These are phyloP conservation scores for Chalcosyrphus nemorum DNA, from an alignment of 2,888 invertebrate genomes.

Conservation along the genomic window DNA sequence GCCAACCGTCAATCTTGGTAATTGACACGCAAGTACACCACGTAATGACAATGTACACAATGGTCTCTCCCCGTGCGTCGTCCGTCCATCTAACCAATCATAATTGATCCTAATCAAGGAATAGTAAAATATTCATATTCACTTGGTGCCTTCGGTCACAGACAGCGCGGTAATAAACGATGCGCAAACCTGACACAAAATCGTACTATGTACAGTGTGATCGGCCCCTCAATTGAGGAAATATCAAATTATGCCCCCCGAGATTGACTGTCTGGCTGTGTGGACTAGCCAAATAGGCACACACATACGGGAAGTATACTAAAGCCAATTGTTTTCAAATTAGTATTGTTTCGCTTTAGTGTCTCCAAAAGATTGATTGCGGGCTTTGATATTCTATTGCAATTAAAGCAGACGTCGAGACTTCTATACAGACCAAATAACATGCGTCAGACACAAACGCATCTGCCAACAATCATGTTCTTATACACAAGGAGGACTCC, in stretches of 20 bases:
- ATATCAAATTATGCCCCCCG: conserved; percentile 79
- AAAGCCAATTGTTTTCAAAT: conserved; percentile 67
- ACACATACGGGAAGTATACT: conserved; percentile 51
- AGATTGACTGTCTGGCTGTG: conserved; percentile 22
- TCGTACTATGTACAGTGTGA: conserved; percentile 34
- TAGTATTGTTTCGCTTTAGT: conserved; percentile 26
- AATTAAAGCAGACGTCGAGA: conserved; percentile 21
- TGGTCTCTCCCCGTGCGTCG: background rate
- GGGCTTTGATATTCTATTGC: conserved; percentile 17
- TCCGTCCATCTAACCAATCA: conserved; percentile 3
- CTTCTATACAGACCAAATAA: conserved; percentile 3
- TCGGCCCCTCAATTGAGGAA: conserved; percentile 79
- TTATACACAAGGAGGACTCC: background rate
- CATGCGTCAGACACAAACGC: conserved; percentile 1
- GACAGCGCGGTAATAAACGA: conserved; percentile 46
- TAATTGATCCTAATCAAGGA: conserved; percentile 44
- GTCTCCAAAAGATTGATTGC: conserved; percentile 10
- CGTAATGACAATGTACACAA: conserved; percentile 26
- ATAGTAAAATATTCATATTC: conserved; percentile 34
- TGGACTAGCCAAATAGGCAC: conserved; percentile 28
- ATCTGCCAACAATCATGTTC: no score
- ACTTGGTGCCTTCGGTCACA: conserved; percentile 2
- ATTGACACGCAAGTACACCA: conserved; percentile 46
- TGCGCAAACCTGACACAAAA: conserved; percentile 38
- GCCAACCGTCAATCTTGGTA: conserved; percentile 24